A percentile compares a stretch with the other conserved stretches of the same genome.
Evolutionary conservation across 2,888 invertebrate species (phyloP).

Genomic region (Microdon myrmicae): DNA sequence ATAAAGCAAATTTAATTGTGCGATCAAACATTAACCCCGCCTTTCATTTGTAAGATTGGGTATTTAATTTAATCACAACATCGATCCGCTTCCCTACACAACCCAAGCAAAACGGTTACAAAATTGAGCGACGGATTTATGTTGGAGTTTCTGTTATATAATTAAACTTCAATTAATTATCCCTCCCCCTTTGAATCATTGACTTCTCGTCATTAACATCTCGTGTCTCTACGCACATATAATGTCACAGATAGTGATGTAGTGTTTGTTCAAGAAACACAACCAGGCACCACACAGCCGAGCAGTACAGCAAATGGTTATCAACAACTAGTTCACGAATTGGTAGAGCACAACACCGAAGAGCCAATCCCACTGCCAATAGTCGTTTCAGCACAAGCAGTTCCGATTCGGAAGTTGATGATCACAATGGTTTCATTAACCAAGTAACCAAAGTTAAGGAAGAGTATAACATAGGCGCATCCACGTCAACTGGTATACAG

Average conservation of each 20-base stretch:
- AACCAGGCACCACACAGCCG: constrained; percentile 18
- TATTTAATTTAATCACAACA: no score
- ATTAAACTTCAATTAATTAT: no score
- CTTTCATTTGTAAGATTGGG: no score
- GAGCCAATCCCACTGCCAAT: constrained; percentile 23
- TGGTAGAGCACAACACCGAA: constrained; percentile 22
- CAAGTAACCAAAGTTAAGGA: constrained; percentile 48
- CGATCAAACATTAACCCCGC: no score
- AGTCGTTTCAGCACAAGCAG: constrained; percentile 47
- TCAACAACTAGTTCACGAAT: constrained; percentile 29
- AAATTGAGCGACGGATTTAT: no score
- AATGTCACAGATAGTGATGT: constrained; percentile 67
- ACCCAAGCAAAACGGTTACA: no score
- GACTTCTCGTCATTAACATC: no score
- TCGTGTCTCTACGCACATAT: no score
- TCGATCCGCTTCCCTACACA: no score
- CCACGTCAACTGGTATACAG: constrained; percentile 61
- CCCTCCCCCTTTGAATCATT: no score
- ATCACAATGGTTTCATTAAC: constrained; percentile 7
- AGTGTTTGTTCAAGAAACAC: constrained; percentile 62
- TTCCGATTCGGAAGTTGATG: constrained; percentile 19
- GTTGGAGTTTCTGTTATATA: no score
- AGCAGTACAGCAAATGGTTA: constrained; percentile 39
- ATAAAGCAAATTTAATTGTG: no score
- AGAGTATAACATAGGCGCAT: constrained; percentile 60